These are phyloP conservation scores for Tichodroma muraria DNA, from an alignment of 2,113 vertebrate genomes.

Conservation along the genomic window DNA sequence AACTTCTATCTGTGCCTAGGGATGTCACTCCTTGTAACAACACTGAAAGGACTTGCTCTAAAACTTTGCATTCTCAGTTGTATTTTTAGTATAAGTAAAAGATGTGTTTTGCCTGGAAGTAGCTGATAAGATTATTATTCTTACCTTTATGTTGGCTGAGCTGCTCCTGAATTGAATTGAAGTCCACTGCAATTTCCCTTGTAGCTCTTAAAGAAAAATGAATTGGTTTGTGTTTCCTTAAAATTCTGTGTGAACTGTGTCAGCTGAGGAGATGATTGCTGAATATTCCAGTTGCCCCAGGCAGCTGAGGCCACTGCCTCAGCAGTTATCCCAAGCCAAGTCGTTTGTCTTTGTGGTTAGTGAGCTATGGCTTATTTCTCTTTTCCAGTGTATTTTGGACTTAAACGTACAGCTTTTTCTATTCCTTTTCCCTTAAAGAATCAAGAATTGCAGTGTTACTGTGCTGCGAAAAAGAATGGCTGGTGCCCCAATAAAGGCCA, in stretches of 20 bases:
- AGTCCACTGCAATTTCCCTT: not conserved
- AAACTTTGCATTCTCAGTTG: not conserved
- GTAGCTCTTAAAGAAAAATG: not conserved
- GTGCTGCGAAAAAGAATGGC: not conserved
- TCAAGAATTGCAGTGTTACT: not conserved
- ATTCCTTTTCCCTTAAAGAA: not conserved
- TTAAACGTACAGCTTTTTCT: not conserved
- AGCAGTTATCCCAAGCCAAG: not conserved
- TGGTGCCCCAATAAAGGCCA: not conserved
- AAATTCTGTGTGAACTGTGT: not conserved
- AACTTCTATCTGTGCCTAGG: not conserved
- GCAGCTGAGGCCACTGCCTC: not conserved
- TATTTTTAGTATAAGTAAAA: not conserved
- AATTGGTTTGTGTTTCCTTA: not conserved
- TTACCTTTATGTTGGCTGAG: not conserved
- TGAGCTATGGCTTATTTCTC: not conserved
- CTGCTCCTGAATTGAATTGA: not conserved
- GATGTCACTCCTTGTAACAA: not conserved
- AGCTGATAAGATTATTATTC: not conserved
- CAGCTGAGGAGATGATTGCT: not conserved
- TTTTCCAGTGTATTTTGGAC: not conserved
- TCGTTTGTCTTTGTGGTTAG: not conserved
- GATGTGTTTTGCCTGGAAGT: not conserved
- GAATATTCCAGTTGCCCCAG: not conserved
- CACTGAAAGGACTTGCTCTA: not conserved